A percentile compares a stretch with the other conserved stretches of the same genome.
Conservation (phyloP, 2,113 vertebrate genomes). For the Albula goreensis region DNA sequence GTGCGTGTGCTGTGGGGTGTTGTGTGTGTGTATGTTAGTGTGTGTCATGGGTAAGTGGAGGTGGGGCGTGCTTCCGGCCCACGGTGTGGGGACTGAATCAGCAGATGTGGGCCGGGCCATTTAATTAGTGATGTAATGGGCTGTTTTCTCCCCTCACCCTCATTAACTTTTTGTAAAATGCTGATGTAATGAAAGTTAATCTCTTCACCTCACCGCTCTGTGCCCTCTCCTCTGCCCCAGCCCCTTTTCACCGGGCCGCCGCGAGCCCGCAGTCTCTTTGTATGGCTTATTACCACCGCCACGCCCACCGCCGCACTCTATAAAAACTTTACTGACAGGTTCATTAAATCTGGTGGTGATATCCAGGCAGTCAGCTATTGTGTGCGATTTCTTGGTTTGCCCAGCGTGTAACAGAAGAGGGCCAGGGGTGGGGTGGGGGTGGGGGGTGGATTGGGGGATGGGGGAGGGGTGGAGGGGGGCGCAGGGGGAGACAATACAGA, state of each 20-base stretch:
- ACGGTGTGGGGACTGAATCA: conserved; percentile 52
- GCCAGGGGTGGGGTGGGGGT: background rate
- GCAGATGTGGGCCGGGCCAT: conserved; percentile 58
- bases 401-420: conserved; percentile 46
- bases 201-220: conserved; percentile 62
- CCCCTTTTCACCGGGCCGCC: conserved; percentile 28
- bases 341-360: conserved; percentile 73
- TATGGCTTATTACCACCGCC: conserved; percentile 63
- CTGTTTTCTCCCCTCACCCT: conserved; percentile 53
- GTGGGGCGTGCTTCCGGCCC: background rate
- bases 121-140: conserved; percentile 66
- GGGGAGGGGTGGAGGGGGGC: background rate
- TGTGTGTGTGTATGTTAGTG: no score
- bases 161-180: conserved; percentile 74
- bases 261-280: conserved; percentile 61
- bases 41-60: no score
- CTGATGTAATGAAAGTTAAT: conserved; percentile 81
- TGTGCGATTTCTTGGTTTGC: conserved; percentile 53
- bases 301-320: conserved; percentile 53
- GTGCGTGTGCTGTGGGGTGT: no score
- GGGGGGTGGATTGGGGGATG: background rate
- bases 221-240: background rate
- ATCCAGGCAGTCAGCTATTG: conserved; percentile 61
- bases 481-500: conserved; percentile 53
- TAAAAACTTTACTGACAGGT: conserved; percentile 63